A percentile compares a stretch with the other conserved stretches of the same genome.
These are phyloP conservation scores for Macrosiphum euphorbiae DNA, from an alignment of 2,888 invertebrate genomes.

Conservation along the genomic window DNA sequence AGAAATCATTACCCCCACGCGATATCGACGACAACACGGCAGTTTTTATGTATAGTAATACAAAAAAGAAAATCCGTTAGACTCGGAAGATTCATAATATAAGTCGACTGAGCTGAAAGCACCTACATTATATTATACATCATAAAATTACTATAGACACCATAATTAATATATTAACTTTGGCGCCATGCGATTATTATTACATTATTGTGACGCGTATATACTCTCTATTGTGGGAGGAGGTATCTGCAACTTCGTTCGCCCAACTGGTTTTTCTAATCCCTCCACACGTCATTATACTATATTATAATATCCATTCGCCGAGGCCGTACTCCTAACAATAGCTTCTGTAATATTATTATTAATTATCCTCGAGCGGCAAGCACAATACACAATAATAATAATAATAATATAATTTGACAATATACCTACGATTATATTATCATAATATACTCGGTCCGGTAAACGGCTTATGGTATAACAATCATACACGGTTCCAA, in stretches of 20 bases:
- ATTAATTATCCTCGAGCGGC: not conserved
- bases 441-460: not conserved
- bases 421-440: not conserved
- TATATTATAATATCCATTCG: not conserved
- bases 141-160: not conserved
- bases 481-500: not conserved
- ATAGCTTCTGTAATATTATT: not conserved
- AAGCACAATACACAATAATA: not conserved
- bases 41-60: not conserved
- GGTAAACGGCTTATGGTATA: not conserved
- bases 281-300: not conserved
- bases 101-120: not conserved
- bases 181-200: not conserved
- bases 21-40: not conserved
- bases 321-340: not conserved
- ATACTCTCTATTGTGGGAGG: not conserved
- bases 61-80: not conserved
- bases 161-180: conserved; percentile 13
- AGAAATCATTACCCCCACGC: not conserved
- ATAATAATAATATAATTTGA: not conserved
- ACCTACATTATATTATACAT: not conserved
- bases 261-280: not conserved
- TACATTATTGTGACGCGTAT: not conserved
- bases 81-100: not conserved
- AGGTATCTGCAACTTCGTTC: not conserved